phyloP scores from a whole-genome alignment of 2,113 vertebrate genomes.

The Gulo gulo region DNA sequence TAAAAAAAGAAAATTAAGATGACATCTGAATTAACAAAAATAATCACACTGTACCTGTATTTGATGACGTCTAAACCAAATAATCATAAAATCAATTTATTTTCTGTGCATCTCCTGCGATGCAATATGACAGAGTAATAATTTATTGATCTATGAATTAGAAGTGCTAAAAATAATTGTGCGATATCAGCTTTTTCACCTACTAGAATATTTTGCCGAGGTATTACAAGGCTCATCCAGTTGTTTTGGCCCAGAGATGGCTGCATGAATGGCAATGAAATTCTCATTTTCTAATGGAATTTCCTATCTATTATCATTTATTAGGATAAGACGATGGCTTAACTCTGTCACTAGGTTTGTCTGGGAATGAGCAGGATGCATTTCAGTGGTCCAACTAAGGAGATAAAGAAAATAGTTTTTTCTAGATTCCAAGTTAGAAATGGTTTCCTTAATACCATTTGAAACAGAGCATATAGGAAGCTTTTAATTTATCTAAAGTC shows the following conservation, averaged over 20 bases:
- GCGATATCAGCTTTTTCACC: background rate
- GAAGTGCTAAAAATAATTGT: constrained; percentile 29
- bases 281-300: constrained; percentile 51
- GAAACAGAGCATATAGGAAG: background rate
- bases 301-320: background rate
- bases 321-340: background rate
- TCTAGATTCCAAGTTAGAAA: background rate
- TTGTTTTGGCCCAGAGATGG: background rate
- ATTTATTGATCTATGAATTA: constrained; percentile 59
- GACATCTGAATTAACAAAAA: constrained; percentile 35
- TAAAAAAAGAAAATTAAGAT: background rate
- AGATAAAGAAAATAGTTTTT: background rate
- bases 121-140: constrained; percentile 33
- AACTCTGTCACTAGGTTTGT: background rate
- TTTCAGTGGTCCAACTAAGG: background rate
- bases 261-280: background rate
- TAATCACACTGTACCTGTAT: background rate
- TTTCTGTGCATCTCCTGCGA: constrained; percentile 3
- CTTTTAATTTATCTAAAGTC: background rate
- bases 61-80: constrained; percentile 19
- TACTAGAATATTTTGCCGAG: background rate
- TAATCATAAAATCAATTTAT: constrained; percentile 47
- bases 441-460: background rate
- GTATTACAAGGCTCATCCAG: background rate
- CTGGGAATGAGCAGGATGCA: background rate